These are phyloP conservation scores for Meriones psammophilus DNA, from an alignment of 2,797 vertebrate species.

Conservation along the genomic window DNA sequence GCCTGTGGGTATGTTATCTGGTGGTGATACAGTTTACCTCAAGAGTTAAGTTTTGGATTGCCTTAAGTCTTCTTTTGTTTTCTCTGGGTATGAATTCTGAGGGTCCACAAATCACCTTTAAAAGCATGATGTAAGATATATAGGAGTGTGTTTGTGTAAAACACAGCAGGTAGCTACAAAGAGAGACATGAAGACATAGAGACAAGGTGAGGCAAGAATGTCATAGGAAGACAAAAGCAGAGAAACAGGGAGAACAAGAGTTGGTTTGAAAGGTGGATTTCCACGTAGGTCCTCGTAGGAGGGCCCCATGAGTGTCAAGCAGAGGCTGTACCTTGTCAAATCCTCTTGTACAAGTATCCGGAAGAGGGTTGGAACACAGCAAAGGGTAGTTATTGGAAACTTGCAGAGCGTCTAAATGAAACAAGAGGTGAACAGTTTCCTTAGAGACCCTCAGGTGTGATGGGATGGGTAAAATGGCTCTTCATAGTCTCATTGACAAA, in stretches of 20 bases:
- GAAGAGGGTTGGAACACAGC: slow-evolving; percentile 91
- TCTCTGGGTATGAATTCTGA: not conserved
- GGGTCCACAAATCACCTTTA: not conserved
- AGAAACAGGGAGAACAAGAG: not conserved
- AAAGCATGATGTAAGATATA: not conserved
- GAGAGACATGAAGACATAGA: not conserved
- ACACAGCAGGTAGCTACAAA: not conserved
- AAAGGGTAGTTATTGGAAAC: slow-evolving; percentile 90
- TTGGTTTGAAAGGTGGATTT: not conserved
- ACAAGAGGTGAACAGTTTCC: not conserved
- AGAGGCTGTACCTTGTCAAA: slow-evolving; percentile 87
- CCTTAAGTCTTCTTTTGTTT: slow-evolving; percentile 8
- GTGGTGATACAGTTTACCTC: not conserved
- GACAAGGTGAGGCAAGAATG: not conserved
- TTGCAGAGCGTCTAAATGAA: slow-evolving; percentile 88
- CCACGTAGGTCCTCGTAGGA: not conserved
- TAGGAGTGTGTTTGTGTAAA: not conserved
- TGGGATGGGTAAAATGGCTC: not conserved
- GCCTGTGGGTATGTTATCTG: not conserved
- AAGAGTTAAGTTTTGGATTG: not conserved
- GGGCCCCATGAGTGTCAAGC: not conserved
- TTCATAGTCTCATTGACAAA: not conserved
- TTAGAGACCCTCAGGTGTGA: not conserved
- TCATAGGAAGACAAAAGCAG: not conserved
- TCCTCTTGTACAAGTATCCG: slow-evolving; percentile 90